phyloP scores from a whole-genome alignment of 1,140 invertebrate species.

The Armadillidium nasatum region DNA sequence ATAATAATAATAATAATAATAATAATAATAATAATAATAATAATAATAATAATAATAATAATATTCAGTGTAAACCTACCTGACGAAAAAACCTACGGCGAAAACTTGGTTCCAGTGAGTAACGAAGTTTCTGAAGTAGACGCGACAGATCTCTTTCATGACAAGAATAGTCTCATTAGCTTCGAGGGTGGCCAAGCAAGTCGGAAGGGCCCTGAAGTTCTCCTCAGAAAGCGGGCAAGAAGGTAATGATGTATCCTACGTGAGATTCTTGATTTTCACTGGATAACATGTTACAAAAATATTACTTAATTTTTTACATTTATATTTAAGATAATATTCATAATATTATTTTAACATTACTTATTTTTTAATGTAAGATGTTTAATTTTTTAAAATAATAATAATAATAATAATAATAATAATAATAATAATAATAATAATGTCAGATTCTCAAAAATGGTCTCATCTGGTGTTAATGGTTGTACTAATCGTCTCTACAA shows the following conservation, averaged over 20 bases:
- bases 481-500: slow-evolving; percentile 44
- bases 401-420: no score
- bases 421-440: no score
- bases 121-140: slow-evolving; percentile 39
- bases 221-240: slow-evolving; percentile 28
- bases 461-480: slow-evolving; percentile 46
- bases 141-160: slow-evolving; percentile 41
- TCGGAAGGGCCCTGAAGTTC: slow-evolving; percentile 39
- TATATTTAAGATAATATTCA: no score
- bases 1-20: no score
- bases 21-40: no score
- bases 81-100: slow-evolving; percentile 34
- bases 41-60: no score
- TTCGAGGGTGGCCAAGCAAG: slow-evolving; percentile 30
- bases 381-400: no score
- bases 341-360: no score
- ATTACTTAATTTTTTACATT: no score
- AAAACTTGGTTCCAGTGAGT: slow-evolving; percentile 29
- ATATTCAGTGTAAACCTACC: slow-evolving; percentile 35
- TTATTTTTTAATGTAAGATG: no score
- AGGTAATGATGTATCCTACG: slow-evolving; percentile 3
- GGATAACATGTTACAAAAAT: no score
- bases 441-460: slow-evolving; percentile 29
- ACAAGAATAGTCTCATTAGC: slow-evolving; percentile 35
- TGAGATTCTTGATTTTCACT: neutral